Conservation (phyloP, 2,113 vertebrate genomes). For the Chionomys nivalis region DNA sequence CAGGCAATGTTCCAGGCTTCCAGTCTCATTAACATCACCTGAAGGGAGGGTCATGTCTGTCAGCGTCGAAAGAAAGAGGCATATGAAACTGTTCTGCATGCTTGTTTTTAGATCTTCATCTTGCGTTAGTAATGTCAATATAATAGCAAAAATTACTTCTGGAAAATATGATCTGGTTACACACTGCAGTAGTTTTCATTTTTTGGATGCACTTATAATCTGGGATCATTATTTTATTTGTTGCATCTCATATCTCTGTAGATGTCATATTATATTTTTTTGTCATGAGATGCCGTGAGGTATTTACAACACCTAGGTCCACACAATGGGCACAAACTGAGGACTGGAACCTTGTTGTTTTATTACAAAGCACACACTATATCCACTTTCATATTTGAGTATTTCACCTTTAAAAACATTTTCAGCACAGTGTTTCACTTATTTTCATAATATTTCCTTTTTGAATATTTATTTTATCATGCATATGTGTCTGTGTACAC, state of each 20-base stretch:
- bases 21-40: neutral
- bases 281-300: neutral
- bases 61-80: neutral
- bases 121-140: neutral
- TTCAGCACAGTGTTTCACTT: neutral
- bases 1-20: neutral
- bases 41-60: neutral
- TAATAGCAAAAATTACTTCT: neutral
- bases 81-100: neutral
- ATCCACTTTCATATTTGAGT: neutral
- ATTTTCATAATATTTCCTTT: neutral
- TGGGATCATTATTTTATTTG: conserved; percentile 14
- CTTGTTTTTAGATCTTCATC: neutral
- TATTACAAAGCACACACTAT: neutral
- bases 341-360: neutral
- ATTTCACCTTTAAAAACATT: neutral
- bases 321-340: neutral
- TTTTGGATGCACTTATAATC: neutral
- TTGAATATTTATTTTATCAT: neutral
- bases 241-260: neutral
- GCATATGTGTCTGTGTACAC: neutral
- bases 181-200: neutral
- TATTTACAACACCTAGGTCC: neutral
- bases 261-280: neutral
- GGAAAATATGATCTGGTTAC: neutral